Evolutionary conservation across 1,140 invertebrate species (phyloP), one percentile per base, ranked within the genome.

Genomic region (Drosophila pectinifera): DNA sequence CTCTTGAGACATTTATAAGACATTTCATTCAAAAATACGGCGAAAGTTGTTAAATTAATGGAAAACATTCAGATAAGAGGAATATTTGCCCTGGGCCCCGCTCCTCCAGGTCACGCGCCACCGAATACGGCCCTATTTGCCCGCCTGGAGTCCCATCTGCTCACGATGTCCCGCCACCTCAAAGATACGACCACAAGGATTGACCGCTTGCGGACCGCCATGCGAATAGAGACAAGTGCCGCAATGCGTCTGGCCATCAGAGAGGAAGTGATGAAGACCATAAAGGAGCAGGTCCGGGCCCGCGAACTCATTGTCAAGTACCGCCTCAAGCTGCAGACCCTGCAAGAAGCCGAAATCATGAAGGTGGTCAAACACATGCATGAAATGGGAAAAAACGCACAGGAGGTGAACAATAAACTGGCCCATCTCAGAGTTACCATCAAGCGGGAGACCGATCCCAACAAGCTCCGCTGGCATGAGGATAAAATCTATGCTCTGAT

Each of bases 331-430:
- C 28, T 59, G n/a, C 36, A 55, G 7, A n/a, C 20, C 3, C n/a
- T 59, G 57, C 57, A 59, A 34, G 49, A 61, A 26, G 58, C 49
- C 22, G 57, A 59, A 14, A 55, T 59, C 7, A 3, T 6, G n/a
- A 59, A 55, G 28, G 57, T 59, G 5, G 13, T 10, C 5, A 16
- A 5, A 4, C 28, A 59, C n/a, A 3, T 59, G 7, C 7, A 5
- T 1, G n/a, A 16, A 36, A 59, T 59, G 31, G 28, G 24, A 4
- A 51, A 14, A 10, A 3, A 18, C 28, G 7, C 13, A 11, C 1
- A 26, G n/a, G 11, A 14, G 5, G 16, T 18, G 0, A 36, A 13
- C 46, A 36, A 2, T 6, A 7, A 8, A 1, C 28, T 54, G 20
- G 46, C 1, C 5, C 4, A 5, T 34, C 11, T 54, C 11, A 18